Base-by-base conservation (phyloP, 2,113 vertebrate species). In the Protomyctophum bolini region DNA sequence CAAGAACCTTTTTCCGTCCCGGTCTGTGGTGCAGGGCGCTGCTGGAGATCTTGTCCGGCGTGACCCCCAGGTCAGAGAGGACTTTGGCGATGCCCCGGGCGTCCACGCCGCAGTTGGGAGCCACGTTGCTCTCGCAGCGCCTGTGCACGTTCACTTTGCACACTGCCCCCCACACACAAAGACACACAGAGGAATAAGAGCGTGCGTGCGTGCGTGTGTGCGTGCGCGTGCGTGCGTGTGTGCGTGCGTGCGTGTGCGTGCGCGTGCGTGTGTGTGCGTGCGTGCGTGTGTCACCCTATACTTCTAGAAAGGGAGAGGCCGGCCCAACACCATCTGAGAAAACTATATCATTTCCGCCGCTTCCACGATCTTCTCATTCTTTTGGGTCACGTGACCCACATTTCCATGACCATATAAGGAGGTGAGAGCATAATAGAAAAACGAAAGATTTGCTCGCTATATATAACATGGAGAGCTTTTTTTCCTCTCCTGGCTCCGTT, bases 131-230 rank as follows among this genome's bases (percentile, higher is more conserved):
- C 92, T 98, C 96, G 90, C 97, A 98, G 88, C 97, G 97, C 76
- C 97, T 92, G 89, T 98, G 97, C 2, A 99, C 97, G 7, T 99
- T 98, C 92, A 99, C 98, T 91, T 98, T 99, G 91, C 97, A 99
- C 65, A 98, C 97, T 99, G 83, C 29, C 79, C 70, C 28, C 82
- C 85, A 81, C 82, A 41, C 51, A 67, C 21, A 65, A 29, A 70
- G 21, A 74, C 10, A 15, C 46, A 47, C 29, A 33, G 5, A 57
- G n/a, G n/a, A 41, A 41, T 6, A 41, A 41, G 1, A 41, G 14
- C 1, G 60, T 48, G n/a, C 58, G 12, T n/a, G 52, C 14, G 14
- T 12, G 21, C 41, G 8, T 10, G 54, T 29, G 54, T 63, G 14
- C 60, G 11, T 15, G 15, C 29, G 50, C 46, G 21, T 57, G 63